Base-by-base conservation (phyloP, 2,888 invertebrate genomes). In the Hydrotaea cyrtoneurina region DNA sequence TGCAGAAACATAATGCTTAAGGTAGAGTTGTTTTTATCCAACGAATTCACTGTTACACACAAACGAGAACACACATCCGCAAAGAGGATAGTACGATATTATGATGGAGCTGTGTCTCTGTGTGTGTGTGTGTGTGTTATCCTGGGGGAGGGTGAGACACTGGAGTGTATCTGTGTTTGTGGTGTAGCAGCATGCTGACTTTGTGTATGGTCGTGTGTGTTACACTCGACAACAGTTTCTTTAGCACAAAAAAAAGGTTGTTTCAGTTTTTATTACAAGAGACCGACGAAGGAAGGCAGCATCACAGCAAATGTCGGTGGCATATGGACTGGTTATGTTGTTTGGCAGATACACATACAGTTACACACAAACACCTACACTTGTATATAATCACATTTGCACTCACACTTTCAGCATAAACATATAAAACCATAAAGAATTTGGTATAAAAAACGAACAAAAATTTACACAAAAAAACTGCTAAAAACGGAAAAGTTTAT, bases 211-310 rank as follows among this genome's bases (percentile, higher is more conserved):
- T 1, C 72, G 11, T 10, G 26, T 71, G 43, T 74, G 72, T 59
- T 36, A 39, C 0, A 53, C 43, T 72, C 76, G 0, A 39, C 17
- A 62, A 71, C 36, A 77, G 55, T 50, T 50, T 69, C 50, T 43
- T 50, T 64, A 57, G 59, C 23, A 10, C n/a, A n/a, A n/a, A n/a
- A n/a, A 39, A 80, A 79, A 55, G 79, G 76, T 79, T 73, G 76
- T 80, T 83, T 80, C 53, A 83, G 73, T 80, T 83, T 39, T 80
- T 80, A 78, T 78, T 80, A 80, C 69, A 43, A 64, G 26, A 10
- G 73, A 21, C 31, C 8, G 73, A 21, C 31, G 17, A 26, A 13
- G 15, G n/a, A 15, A 26, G 39, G 46, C 31, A 31, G 31, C 31
- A 31, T 31, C 57, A 11, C 21, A 71, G 57, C n/a, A 11, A 74